Conservation (phyloP, 2,113 vertebrate genomes). For the Bagarius yarrelli region DNA sequence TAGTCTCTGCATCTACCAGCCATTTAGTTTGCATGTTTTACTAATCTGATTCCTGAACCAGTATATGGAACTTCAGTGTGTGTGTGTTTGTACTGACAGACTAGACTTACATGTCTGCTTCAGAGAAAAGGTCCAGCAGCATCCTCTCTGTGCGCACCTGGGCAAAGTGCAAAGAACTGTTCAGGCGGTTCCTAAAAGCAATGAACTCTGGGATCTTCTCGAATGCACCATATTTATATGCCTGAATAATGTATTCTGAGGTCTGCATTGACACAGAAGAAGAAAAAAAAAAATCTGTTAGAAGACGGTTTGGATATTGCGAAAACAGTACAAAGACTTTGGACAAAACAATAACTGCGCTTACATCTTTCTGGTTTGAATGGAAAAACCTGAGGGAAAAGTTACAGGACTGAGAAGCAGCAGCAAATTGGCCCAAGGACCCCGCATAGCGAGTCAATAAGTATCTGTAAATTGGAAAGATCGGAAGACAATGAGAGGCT, state of each 20-base stretch:
- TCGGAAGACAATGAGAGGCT: background rate
- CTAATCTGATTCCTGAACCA: background rate
- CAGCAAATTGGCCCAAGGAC: slow-evolving; percentile 89
- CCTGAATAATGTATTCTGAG: slow-evolving; percentile 99
- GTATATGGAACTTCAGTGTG: background rate
- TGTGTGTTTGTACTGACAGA: background rate
- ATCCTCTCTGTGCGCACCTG: slow-evolving; percentile 96
- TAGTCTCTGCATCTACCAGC: background rate
- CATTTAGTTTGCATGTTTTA: background rate
- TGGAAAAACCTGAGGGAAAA: slow-evolving; percentile 99
- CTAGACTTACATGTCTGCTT: slow-evolving; percentile 90
- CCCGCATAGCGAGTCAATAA: slow-evolving; percentile 91
- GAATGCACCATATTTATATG: slow-evolving; percentile 97
- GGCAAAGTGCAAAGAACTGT: slow-evolving; percentile 96
- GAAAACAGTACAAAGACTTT: background rate
- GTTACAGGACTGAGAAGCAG: slow-evolving; percentile 95
- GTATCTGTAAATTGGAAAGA: slow-evolving; percentile 74
- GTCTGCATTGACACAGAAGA: slow-evolving; percentile 71
- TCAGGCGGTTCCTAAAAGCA: slow-evolving; percentile 90
- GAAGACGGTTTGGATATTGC: background rate
- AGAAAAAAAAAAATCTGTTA: background rate
- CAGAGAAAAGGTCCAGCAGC: slow-evolving; percentile 91
- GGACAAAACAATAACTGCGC: slow-evolving; percentile 43
- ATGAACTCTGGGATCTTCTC: slow-evolving; percentile 99
- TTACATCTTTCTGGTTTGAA: slow-evolving; percentile 99